Percentiles rank a stretch among this genome's conserved stretches.
phyloP scores from a whole-genome alignment of 2,888 invertebrate genomes.

The Carabus problematicus region DNA sequence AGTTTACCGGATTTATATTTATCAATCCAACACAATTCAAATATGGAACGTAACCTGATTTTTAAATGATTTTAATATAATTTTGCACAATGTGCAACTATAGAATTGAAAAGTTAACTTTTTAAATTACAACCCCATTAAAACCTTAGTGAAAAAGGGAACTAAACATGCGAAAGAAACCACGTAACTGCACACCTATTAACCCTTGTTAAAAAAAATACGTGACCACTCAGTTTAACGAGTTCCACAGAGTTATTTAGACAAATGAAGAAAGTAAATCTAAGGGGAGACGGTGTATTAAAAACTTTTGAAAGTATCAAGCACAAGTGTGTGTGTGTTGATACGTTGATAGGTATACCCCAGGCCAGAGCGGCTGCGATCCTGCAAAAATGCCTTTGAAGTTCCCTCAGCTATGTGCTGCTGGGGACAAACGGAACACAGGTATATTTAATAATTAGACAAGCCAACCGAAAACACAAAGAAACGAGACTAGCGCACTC shows the following conservation, averaged over 20 bases:
- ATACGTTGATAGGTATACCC: slow-evolving; percentile 2
- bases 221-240: not conserved
- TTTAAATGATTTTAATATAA: too few relatives aligned
- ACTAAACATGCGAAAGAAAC: too few relatives aligned
- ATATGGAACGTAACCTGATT: too few relatives aligned
- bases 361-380: not conserved
- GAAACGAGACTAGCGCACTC: slow-evolving; percentile 25
- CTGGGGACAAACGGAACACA: slow-evolving; percentile 25
- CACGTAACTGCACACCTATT: too few relatives aligned
- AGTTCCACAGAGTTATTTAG: slow-evolving; percentile 21
- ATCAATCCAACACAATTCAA: too few relatives aligned
- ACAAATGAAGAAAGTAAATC: slow-evolving; percentile 32
- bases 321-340: slow-evolving; percentile 29
- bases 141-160: too few relatives aligned
- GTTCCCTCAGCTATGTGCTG: slow-evolving; percentile 21
- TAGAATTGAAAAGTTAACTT: too few relatives aligned
- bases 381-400: slow-evolving; percentile 34
- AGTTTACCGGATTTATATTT: too few relatives aligned
- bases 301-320: slow-evolving; percentile 24
- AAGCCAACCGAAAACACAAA: slow-evolving; percentile 31
- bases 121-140: too few relatives aligned
- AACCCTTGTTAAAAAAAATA: too few relatives aligned
- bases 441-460: slow-evolving; percentile 41
- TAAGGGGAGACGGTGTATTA: slow-evolving; percentile 16
- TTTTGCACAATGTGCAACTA: too few relatives aligned